Base-by-base conservation (phyloP, 2,888 invertebrate genomes). In the Dolichopus griseipennis region DNA sequence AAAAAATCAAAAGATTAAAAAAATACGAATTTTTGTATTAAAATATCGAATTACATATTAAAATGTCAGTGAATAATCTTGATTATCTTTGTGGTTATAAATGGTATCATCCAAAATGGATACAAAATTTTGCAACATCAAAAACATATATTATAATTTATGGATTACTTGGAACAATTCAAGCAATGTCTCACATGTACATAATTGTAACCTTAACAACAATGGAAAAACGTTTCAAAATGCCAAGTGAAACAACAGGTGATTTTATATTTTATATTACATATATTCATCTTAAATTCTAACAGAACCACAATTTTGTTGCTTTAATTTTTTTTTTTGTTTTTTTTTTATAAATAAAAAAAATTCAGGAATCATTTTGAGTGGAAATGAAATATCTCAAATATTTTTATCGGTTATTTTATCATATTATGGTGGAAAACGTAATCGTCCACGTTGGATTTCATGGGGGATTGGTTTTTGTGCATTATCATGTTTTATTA, bases 341-440 rank as follows among this genome's bases (percentile, higher is more conserved):
- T 61, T 52, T 62, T 15, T 21, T 21, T 62, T 21, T 10, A 21
- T 8, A 62, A 62, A 62, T 27, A 62, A 62, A 1, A 43, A 65
- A 43, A n/a, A 20, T 77, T n/a, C 74, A 88, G 88, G 88, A 61
- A 82, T 88, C 41, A 85, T 89, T 68, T 80, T 88, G 61, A 87
- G 88, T 68, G 87, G 88, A 37, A 89, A 89, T 81, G 89, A 89
- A 79, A 84, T 89, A 73, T 88, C 88, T 67, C 88, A 89, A 78
- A 86, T 89, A 70, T 74, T 88, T 68, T 77, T 86, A 63, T 87
- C 88, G 6, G 76, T 88, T 67, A 80, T 88, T 66, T 77, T 88
- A 62, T 85, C 87, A 22, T 88, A 88, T 72, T 83, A 85, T 73
- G 88, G 88, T 9, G 87, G 88, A n/a, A 84, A 85, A 71, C 84